Base-by-base conservation (phyloP, 2,888 invertebrate genomes). In the Patella pellucida region DNA sequence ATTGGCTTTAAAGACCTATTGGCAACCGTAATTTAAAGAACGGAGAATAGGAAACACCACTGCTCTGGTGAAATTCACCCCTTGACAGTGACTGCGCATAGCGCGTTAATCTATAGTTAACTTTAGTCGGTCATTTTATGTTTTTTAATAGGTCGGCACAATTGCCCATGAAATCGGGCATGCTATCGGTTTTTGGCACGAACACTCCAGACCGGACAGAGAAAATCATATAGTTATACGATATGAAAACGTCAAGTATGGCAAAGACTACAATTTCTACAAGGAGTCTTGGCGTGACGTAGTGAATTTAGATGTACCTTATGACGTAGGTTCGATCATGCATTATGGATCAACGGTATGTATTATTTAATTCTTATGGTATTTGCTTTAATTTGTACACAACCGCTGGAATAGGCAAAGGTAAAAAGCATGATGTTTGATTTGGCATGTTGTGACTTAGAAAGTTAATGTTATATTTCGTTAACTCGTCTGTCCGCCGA, bases 181-280 rank as follows among this genome's bases (percentile, higher is more conserved):
- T 73, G 87, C 85, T 51, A 84, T 90, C 9, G 90, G 90, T 0
- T 89, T 89, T 79, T 89, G 89, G 89, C 90, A 90, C 80, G 89
- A 89, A 77, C 89, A 89, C 81, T 87, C 87, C 7, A 82, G 90
- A 9, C 87, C 87, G 2, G 89, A 89, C 77, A 75, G 89, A 54
- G 86, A 89, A 74, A 80, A 82, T 7, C 81, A 87, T 76, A 79
- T 90, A 19, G 76, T 71, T 51, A 84, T 89, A 54, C 78, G 84
- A 27, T 74, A 79, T 19, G 78, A 85, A 15, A 85, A 87, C 75
- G 85, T 90, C 50, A 80, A 83, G 31, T 77, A 79, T 19, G 87
- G 86, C 52, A 86, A 85, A 72, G 80, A 83, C 52, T 87, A 84
- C 79, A 89, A 90, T 78, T 89, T 90, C 73, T 77, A 84, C 67